Base-by-base conservation (phyloP, 1,140 invertebrate genomes). In the Drosophila pseudoobscura region DNA sequence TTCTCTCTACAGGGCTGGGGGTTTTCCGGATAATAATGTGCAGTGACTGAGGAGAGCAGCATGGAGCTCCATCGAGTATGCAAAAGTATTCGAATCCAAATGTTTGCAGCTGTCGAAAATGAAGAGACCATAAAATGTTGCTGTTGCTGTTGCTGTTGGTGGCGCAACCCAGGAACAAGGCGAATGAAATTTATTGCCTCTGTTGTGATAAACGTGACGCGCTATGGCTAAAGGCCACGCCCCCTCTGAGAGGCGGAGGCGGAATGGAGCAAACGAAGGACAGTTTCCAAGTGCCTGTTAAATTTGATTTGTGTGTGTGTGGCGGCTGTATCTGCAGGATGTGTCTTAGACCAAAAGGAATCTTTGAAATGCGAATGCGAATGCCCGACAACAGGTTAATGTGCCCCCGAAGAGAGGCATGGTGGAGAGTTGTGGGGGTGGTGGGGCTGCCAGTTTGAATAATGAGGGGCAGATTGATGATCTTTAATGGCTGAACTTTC, bases 131-230 rank as follows among this genome's bases (percentile, higher is more conserved):
- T 82, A 73, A 80, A 80, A 77, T 77, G 71, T 73, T 80, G 68
- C 59, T 72, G 43, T 43, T 62, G 46, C 20, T 77, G 71, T 73
- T 80, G 68, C 59, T 72, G 43, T 43, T 62, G 46, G 49, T 58
- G 24, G 29, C 9, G 31, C 31, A 35, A 46, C 54, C 58, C 15
- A 46, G 45, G 58, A 58, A 80, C 78, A 82, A 65, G 56, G 66
- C 63, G 44, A 75, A 76, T 76, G 53, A 88, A 88, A 87, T 87
- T 87, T 87, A 88, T 87, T 88, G 75, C 84, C 63, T 13, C 54
- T 87, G 83, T 87, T 87, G 83, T 88, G 83, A 83, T 83, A 88
- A 87, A 83, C 84, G 83, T 87, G 84, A 79, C 64, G 73, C 79
- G 64, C 72, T 61, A 55, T 78, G 49, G 44, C 54, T 64, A 56